phyloP scores from a whole-genome alignment of 2,113 vertebrate genomes.

The Sprattus sprattus region DNA sequence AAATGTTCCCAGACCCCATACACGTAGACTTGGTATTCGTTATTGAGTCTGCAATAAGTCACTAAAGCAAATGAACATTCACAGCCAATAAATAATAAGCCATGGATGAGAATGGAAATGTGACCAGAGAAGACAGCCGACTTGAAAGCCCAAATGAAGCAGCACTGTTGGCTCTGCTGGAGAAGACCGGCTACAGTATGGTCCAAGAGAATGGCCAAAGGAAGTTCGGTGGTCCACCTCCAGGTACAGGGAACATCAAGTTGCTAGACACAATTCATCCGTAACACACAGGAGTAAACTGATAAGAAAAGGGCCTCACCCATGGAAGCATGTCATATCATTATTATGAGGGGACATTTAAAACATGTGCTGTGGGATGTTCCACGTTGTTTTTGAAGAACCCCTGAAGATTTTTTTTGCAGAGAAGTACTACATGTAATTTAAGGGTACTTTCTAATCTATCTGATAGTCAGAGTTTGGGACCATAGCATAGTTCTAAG shows the following conservation, averaged over 20 bases:
- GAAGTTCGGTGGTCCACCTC: slow-evolving; percentile 93
- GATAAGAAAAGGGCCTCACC: background rate
- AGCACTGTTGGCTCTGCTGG: slow-evolving; percentile 83
- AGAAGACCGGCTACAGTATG: slow-evolving; percentile 88
- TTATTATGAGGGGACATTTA: too few relatives aligned
- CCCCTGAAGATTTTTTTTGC: too few relatives aligned
- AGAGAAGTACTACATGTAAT: too few relatives aligned
- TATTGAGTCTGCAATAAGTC: background rate
- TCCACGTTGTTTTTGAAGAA: too few relatives aligned
- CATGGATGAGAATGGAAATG: slow-evolving; percentile 64
- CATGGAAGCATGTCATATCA: background rate
- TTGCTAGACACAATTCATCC: background rate
- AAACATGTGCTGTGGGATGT: too few relatives aligned
- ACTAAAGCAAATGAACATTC: background rate
- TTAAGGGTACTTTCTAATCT: background rate
- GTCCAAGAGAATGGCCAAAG: slow-evolving; percentile 96
- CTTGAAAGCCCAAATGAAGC: slow-evolving; percentile 71
- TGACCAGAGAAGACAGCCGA: slow-evolving; percentile 57
- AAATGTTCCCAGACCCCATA: background rate
- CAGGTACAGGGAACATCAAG: slow-evolving; percentile 67
- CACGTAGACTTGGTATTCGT: background rate
- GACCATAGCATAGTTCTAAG: too few relatives aligned
- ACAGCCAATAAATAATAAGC: slow-evolving; percentile 36
- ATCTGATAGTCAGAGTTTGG: background rate
- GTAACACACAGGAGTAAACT: background rate